Evolutionary conservation across 2,797 vertebrate species (phyloP).

Genomic region (Hyperoplus lanceolatus): DNA sequence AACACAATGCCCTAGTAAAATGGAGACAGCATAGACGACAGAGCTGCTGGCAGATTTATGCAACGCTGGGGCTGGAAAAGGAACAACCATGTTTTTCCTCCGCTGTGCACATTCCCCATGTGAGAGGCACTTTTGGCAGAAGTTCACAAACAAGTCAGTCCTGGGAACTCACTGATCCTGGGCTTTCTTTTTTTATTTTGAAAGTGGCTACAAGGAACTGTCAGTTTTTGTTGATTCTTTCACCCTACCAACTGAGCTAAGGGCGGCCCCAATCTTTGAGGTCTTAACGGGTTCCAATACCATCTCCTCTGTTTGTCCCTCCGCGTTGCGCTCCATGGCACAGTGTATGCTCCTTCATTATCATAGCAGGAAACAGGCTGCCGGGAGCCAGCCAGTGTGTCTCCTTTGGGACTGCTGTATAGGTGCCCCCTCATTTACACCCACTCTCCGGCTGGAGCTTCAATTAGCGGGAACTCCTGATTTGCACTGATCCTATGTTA

Average conservation of each 20-base stretch:
- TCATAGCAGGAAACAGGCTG: slow-evolving; percentile 32
- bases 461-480: slow-evolving; percentile 48
- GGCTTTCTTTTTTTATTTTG: not conserved
- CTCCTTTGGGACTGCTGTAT: slow-evolving; percentile 4
- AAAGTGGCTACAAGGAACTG: no score
- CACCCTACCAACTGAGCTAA: no score
- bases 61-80: not conserved
- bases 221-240: no score
- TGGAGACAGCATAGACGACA: not conserved
- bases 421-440: slow-evolving; percentile 32
- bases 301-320: slow-evolving; percentile 1
- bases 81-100: slow-evolving; percentile 8
- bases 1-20: not conserved
- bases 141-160: slow-evolving; percentile 20
- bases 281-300: not conserved
- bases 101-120: slow-evolving; percentile 3
- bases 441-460: slow-evolving; percentile 45
- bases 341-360: slow-evolving; percentile 15
- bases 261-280: no score
- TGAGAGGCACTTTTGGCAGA: slow-evolving; percentile 13
- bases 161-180: not conserved
- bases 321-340: not conserved
- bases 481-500: slow-evolving; percentile 33
- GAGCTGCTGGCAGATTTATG: slow-evolving; percentile 1
- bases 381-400: slow-evolving; percentile 26